Base-by-base conservation (phyloP, 1,140 invertebrate species). In the Aphaenogaster ashmeadi region DNA sequence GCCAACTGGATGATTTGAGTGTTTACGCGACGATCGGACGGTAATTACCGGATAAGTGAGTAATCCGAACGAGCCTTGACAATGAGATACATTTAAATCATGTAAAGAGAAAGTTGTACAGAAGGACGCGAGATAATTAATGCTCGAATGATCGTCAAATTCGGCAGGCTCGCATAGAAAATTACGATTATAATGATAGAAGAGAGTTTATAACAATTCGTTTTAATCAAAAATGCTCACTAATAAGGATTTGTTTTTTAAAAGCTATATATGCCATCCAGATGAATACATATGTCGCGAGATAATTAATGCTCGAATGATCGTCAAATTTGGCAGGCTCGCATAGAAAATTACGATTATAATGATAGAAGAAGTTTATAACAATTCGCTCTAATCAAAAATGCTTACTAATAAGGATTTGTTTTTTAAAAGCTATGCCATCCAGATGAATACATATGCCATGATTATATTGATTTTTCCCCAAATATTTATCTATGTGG, bases 1-100 rank as follows among this genome's bases (percentile, higher is more conserved):
- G 47, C 75, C 80, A 56, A 75, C 80, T 44, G 67, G 18, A 54
- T 66, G 79, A 83, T 54, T 83, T 9, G 80, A 84, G 80, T 84
- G 80, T 84, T 84, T 84, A 72, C 69, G 69, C 7, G 52, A 60
- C 69, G 27, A 74, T 74, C 41, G 54, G 18, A 50, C 80, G 67
- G n/a, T 84, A 84, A 84, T 84, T 84, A 75, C 54, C 27, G 50
- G 52, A 81, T 58, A 62, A 78, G 9, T 27, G 41, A 79, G 9
- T 62, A 71, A 81, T 56, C 21, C 41, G 13, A 7, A 60, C 27
- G 13, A 58, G 9, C 8, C 11, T 74, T 47, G 54, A 58, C 33
- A 75, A 54, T 44, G 69, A 62, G 58, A 75, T 36, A 60, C 13
- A 47, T 21, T 71, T 47, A 21, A 84, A 36, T 56, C 13, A 2